Conservation (phyloP, 2,888 invertebrate species). For the Nemurella pictetii region DNA sequence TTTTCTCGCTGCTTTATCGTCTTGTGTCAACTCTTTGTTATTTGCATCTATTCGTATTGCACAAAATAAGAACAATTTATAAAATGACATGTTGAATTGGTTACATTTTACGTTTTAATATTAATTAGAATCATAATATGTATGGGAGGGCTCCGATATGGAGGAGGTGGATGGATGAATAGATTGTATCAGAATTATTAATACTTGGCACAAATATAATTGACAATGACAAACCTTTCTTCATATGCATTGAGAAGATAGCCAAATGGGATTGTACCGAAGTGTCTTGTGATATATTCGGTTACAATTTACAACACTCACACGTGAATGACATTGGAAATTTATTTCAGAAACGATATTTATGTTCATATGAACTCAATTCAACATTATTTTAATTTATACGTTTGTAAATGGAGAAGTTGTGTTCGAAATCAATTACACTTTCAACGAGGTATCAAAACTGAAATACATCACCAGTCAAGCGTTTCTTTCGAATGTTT, state of each 20-base stretch:
- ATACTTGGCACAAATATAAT: not conserved
- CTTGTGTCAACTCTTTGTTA: not conserved
- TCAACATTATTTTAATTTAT: constrained; percentile 22
- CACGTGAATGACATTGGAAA: not conserved
- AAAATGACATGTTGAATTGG: not conserved
- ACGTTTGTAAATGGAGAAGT: constrained; percentile 25
- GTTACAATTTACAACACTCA: not conserved
- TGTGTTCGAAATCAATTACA: constrained; percentile 28
- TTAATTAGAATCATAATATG: not conserved
- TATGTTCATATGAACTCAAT: constrained; percentile 6
- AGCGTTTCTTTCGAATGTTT: constrained; percentile 13
- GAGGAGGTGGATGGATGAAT: not conserved
- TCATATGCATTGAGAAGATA: not conserved
- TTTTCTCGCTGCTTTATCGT: not conserved
- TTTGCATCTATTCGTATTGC: not conserved
- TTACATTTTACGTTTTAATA: not conserved
- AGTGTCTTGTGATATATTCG: not conserved
- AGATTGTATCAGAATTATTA: not conserved
- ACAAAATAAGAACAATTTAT: not conserved
- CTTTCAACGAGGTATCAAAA: constrained; percentile 17
- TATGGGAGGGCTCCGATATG: not conserved
- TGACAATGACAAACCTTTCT: not conserved
- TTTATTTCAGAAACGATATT: not conserved
- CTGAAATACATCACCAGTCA: constrained; percentile 23
- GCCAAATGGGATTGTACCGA: not conserved